Evolutionary conservation across 2,113 vertebrate species (phyloP).

Genomic region (Halcyon senegalensis): DNA sequence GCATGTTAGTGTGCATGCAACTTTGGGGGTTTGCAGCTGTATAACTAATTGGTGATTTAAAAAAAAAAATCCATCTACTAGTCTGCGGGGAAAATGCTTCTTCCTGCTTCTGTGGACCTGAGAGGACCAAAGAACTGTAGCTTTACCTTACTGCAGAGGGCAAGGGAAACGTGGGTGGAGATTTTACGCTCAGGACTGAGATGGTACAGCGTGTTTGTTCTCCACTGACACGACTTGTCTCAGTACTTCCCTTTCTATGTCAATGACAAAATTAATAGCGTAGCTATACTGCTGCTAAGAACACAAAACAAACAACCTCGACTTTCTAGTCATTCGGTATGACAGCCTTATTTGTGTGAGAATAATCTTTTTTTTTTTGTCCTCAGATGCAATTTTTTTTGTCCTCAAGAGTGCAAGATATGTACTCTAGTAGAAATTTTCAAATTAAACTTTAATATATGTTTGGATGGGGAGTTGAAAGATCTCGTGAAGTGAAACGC

Average conservation of each 20-base stretch:
- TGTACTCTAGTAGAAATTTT: neutral
- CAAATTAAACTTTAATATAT: conserved; percentile 1
- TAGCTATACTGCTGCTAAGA: neutral
- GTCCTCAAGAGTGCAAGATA: neutral
- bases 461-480: conserved; percentile 17
- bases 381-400: neutral
- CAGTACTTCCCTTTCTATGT: neutral
- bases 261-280: neutral
- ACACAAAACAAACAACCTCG: neutral
- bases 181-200: neutral
- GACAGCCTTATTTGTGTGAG: conserved; percentile 19
- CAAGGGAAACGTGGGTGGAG: neutral
- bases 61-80: neutral
- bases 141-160: neutral
- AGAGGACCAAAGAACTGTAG: neutral
- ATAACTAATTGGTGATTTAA: neutral
- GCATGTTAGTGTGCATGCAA: rapidly evolving
- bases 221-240: neutral
- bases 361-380: neutral
- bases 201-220: neutral
- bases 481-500: neutral
- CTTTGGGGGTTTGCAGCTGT: neutral
- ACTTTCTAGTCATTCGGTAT: neutral
- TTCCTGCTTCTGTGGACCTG: neutral
- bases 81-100: neutral